Evolutionary conservation across 2,888 invertebrate genomes (phyloP), one percentile per base, ranked within the genome.

Genomic region (Sarcophaga rosellei): DNA sequence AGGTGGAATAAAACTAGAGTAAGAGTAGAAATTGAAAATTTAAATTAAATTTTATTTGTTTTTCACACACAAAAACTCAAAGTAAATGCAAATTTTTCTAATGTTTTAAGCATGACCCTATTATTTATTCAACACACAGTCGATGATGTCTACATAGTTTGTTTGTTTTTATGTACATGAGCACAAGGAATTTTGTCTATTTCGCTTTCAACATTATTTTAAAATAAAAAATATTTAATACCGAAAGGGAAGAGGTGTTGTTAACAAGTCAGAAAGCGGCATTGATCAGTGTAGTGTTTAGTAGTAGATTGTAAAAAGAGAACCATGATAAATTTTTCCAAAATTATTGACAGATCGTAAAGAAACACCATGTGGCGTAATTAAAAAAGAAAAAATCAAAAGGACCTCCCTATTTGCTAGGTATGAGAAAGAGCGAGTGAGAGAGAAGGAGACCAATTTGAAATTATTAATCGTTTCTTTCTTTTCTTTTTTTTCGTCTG

Each of bases 31-130:
- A 61, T 80, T 74, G 61, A 70, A 84, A 81, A 81, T 77, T 81
- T 84, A 81, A 80, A 78, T 78, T 84, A 70, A 84, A 86, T 75
- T 75, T 78, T 53, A 81, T 81, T 84, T 86, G 74, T 81, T 84
- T 77, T 77, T 78, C 61, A 81, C 76, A 76, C 35, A 68, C 72
- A 47, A 76, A 47, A 57, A 59, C 62, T 57, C 47, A 72, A 77
- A 77, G 57, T 53, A 45, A 83, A 63, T 81, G 77, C 70, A 78
- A 81, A 53, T 15, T 80, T 76, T 79, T 76, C 59, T 62, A 35
- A 62, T 47, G n/a, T 73, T 63, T 80, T 25, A 66, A 75, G 17
- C 74, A 78, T 70, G 81, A 74, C 74, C 83, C 77, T 59, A 83
- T 86, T 83, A 83, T 61, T 70, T 83, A 86, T 83, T 80, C 86